Base-by-base conservation (phyloP, 2,888 invertebrate species). In the Philaethria dido region DNA sequence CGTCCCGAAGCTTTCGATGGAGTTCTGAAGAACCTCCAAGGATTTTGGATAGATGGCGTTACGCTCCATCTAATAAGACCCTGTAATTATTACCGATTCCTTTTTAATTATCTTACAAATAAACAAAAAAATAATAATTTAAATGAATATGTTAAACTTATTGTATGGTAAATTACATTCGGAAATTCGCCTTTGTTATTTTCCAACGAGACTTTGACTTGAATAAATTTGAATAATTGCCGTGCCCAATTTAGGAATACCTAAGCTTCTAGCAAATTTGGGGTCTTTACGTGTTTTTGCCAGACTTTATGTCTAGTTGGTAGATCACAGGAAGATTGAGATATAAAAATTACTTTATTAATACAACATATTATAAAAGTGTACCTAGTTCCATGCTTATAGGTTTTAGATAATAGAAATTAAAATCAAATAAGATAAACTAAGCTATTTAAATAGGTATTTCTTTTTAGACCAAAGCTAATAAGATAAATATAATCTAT, bases 21-120 rank as follows among this genome's bases (percentile, higher is more conserved):
- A 78, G 80, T 82, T 81, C 77, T 85, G 81, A 88, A 90, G 88
- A 92, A 87, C 91, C 92, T 92, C 91, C 86, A 83, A 86, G 87
- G 88, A 85, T 87, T 86, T 88, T 72, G 85, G 88, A 89, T 91
- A 92, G 92, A 92, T 92, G 92, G 92, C 92, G 92, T 87, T 92
- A 87, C 84, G 83, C 82, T 78, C 80, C 75, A 66, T 48, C 48
- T 68, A 64, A 39, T 47, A 60, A 57, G 45, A 69, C 59, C 62
- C 68, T 50, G 65, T 54, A 62, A 60, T 66, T 36, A 69, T 69
- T 66, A 57, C 50, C 3, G 33, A 8, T 45, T 60, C 4, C 13
- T 20, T 60, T n/a, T 33, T 18, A 33, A 60, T 18, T 14, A 60
- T 9, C 11, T n/a, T 16, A 16, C 16, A 9, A 33, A 45, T n/a